Percentiles rank a stretch among this genome's conserved stretches.
Conservation (phyloP, 2,797 vertebrate species). For the Lutra lutra region DNA sequence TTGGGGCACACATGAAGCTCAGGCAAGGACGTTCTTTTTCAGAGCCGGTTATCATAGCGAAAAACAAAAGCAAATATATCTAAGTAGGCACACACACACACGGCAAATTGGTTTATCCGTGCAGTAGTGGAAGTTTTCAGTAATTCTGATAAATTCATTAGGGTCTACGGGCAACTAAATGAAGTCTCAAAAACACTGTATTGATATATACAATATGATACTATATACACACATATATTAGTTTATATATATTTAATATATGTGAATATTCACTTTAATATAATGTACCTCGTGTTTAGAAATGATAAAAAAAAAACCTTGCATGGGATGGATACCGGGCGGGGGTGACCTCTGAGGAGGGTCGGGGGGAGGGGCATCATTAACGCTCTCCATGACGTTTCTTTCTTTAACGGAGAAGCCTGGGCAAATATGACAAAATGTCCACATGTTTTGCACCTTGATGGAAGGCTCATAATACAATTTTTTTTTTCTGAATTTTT, state of each 20-base stretch:
- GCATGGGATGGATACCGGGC: not conserved
- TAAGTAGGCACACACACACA: not conserved
- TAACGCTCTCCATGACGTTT: not conserved
- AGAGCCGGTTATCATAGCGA: not conserved
- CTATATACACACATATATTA: not conserved
- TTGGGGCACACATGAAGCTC: not conserved
- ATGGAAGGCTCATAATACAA: not conserved
- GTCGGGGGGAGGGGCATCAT: accelerated
- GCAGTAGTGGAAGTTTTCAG: not conserved
- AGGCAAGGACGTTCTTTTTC: not conserved
- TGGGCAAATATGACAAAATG: not conserved
- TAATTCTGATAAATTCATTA: not conserved
- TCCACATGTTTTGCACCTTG: not conserved
- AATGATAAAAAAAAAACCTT: not conserved
- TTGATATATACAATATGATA: not conserved
- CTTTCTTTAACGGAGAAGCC: not conserved
- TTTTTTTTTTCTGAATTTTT: slow-evolving; percentile 3
- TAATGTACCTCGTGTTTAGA: not conserved
- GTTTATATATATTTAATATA: not conserved
- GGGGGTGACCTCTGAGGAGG: not conserved
- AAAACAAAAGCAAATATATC: not conserved
- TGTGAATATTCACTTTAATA: not conserved
- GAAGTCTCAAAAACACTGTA: not conserved
- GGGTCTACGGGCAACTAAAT: not conserved
- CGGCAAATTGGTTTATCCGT: not conserved